Base-by-base conservation (phyloP, 2,888 invertebrate genomes). In the Resseliella maxima region DNA sequence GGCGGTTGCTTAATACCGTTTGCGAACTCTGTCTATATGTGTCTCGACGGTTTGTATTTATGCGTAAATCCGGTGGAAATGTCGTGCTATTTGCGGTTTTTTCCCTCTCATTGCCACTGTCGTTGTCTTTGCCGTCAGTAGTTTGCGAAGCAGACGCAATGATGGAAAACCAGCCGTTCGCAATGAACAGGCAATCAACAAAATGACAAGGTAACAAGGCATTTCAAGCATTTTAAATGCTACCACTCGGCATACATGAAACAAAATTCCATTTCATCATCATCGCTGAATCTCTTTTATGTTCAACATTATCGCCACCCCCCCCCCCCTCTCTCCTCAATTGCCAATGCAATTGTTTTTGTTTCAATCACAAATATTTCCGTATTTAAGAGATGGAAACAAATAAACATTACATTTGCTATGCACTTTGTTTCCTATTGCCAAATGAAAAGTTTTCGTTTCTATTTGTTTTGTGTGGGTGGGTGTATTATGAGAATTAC, bases 281-380 rank as follows among this genome's bases (percentile, higher is more conserved):
- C 38, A 36, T 27, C 8, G 35, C 72, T 27, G 72, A 81, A 36
- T 3, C 83, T 85, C 38, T 41, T 41, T 85, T 38, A 3, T 81
- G n/a, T n/a, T n/a, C n/a, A n/a, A n/a, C 38, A 81, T 81, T 81
- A 41, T 12, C 41, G 83, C 2, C 27, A n/a, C 10, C 27, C 46
- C 45, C 12, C 41, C 41, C 27, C 24, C 59, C 2, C n/a, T 72
- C 15, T 27, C 72, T 31, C 72, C 0, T 72, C 15, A 5, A n/a
- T 24, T 2, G 2, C 24, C 59, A 1, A 24, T 24, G 24, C n/a
- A 59, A 59, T 6, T 72, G 27, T 72, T 85, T 85, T 85, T 85
- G 45, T 85, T 41, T 85, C 45, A 85, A 85, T 85, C 85, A 85
- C 46, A 45, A 85, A 85, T 45, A 85, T 85, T 85, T 85, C 85